These are phyloP conservation scores for Cisticola juncidis DNA, from an alignment of 2,113 vertebrate genomes.

Conservation along the genomic window DNA sequence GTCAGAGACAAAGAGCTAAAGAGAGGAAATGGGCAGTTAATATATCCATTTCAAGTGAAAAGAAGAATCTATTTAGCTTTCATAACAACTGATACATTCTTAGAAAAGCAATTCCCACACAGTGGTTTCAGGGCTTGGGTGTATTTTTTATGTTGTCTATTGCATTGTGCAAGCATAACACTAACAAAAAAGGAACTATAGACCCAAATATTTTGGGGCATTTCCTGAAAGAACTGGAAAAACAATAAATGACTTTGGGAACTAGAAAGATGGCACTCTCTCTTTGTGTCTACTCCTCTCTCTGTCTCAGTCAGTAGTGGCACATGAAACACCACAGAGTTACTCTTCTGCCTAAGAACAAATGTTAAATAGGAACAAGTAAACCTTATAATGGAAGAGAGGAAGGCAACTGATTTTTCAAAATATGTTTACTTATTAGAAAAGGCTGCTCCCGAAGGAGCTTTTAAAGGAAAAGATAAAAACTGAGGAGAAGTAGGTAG, in stretches of 20 bases:
- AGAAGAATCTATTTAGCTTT: not conserved
- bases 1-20: not conserved
- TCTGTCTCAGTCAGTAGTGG: not conserved
- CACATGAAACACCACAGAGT: not conserved
- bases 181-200: not conserved
- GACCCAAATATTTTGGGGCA: rapidly evolving
- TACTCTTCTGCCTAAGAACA: not conserved
- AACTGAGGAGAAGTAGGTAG: not conserved
- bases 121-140: rapidly evolving
- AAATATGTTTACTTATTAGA: not conserved
- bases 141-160: not conserved
- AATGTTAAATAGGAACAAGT: not conserved
- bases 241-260: not conserved
- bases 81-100: not conserved
- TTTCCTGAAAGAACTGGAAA: not conserved
- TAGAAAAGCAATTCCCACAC: not conserved
- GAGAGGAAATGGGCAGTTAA: not conserved
- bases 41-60: not conserved
- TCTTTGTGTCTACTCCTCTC: not conserved
- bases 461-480: not conserved
- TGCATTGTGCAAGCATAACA: not conserved
- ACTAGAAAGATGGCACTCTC: not conserved
- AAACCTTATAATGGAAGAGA: not conserved
- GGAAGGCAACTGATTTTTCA: not conserved
- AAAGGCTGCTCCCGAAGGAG: not conserved